Percentiles rank a stretch among this genome's conserved stretches.
Conservation (phyloP, 1,140 invertebrate species). For the Formica selysi region DNA sequence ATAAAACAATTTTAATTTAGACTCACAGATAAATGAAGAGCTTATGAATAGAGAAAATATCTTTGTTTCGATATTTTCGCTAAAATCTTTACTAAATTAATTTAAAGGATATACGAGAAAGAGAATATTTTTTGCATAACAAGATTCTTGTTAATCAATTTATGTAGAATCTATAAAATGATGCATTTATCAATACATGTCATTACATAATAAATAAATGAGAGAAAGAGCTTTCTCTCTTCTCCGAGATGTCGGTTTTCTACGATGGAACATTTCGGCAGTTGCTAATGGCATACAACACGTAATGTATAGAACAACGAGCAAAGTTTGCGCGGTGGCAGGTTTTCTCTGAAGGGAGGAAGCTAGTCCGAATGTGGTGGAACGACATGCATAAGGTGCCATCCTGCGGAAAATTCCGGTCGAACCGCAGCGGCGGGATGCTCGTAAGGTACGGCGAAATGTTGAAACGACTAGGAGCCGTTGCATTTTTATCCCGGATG, state of each 20-base stretch:
- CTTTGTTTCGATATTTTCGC: background rate
- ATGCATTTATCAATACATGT: constrained; percentile 2
- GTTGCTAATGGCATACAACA: constrained; percentile 20
- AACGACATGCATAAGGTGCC: constrained; percentile 64
- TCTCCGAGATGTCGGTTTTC: constrained; percentile 1
- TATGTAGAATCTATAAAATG: background rate
- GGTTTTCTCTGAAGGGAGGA: constrained; percentile 19
- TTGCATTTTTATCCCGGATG: constrained; percentile 77
- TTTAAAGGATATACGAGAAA: background rate
- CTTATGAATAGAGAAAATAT: background rate
- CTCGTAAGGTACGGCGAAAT: constrained; percentile 75
- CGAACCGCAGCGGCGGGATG: constrained; percentile 64
- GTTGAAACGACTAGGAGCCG: constrained; percentile 73
- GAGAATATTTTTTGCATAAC: background rate
- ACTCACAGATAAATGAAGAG: background rate
- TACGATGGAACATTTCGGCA: background rate
- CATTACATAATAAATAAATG: constrained; percentile 21
- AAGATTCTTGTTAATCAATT: background rate
- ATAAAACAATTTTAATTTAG: background rate
- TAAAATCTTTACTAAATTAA: background rate
- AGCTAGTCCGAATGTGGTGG: constrained; percentile 31
- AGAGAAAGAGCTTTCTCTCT: background rate
- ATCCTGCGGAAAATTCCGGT: constrained; percentile 63
- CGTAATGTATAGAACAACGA: constrained; percentile 59
- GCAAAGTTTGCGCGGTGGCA: constrained; percentile 31